Base-by-base conservation (phyloP, 1,140 invertebrate species). In the Heliothis virescens region DNA sequence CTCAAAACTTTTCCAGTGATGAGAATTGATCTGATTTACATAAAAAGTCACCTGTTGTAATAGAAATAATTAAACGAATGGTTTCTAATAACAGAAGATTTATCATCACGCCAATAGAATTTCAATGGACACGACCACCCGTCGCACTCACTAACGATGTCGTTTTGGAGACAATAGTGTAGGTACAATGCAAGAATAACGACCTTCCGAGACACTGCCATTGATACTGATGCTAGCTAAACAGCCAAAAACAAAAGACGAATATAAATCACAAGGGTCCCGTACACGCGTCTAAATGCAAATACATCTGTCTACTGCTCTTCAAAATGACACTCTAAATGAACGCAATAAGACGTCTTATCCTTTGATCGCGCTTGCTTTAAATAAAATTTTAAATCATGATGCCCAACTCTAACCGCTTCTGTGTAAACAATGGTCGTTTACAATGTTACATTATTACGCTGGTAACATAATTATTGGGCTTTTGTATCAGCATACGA, bases 211-310 rank as follows among this genome's bases (percentile, higher is more conserved):
- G 90, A 88, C 88, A 84, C 82, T 85, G 82, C 88, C 87, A 93
- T 93, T 92, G 93, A 93, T 91, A 91, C 88, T 85, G 83, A 85
- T 85, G 82, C 86, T 89, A 86, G 89, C 89, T 91, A 92, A 94
- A 92, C 87, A 92, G 85, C 87, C 91, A 93, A 94, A 93, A 94
- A 93, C 92, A 93, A 94, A 92, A 91, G 90, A 90, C 81, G 87
- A 84, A 86, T 91, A 94, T 94, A 94, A 94, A 94, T 94, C 92
- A 94, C 90, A 67, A 81, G 84, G 41, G 86, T 77, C 84, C 85
- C 53, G 82, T 85, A 88, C 88, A 88, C 87, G 87, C 87, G 86
- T 85, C 82, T 72, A 75, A 85, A 87, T 88, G 82, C 87, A 87
- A 91, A 90, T 87, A 83, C 48, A 82, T 48, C 15, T 48, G 16